Evolutionary conservation across 2,113 vertebrate species (phyloP), one percentile per base, ranked within the genome.

Genomic region (Thunnus maccoyii): DNA sequence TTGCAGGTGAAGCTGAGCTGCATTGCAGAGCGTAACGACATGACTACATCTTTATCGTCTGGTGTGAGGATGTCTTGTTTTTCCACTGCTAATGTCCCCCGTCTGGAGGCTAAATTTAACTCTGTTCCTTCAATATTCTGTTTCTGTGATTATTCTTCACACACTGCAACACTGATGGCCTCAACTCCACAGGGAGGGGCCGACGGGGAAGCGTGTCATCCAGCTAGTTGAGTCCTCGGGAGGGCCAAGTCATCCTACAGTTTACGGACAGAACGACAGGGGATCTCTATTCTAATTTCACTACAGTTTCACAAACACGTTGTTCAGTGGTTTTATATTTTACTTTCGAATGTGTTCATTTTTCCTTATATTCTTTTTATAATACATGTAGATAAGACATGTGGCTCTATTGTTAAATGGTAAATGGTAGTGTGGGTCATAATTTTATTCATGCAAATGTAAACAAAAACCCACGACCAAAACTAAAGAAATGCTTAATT

Each of bases 81-180:
- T 64, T 76, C 72, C 18, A 32, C 57, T 32, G 62, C 50, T 87
- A 86, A 82, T 65, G 78, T 74, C 76, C 76, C 27, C 73, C 10
- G 55, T 88, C 87, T 89, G 82, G 54, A 20, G 61, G 82, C 88
- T 88, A 89, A 91, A 88, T 86, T 90, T 82, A 92, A 89, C 89
- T 83, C 72, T 41, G 74, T 72, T 89, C 72, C 78, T 83, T 86
- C 75, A 72, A 7, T 78, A 62, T 76, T 89, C 78, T 64, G 78
- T 61, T 78, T 78, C 85, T 91, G 88, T 93, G 89, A 89, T 91
- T 86, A 87, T 83, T 92, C 78, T 87, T 87, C 70, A 86, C 89
- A 82, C 74, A 68, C 85, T 86, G 84, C 80, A 88, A 82, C 82
- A 84, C 85, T 76, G 89, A 86, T 88, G 88, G 76, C 82, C 87